A percentile compares a stretch with the other conserved stretches of the same genome.
Conservation (phyloP, 2,888 invertebrate species). For the Parelbella ahira region DNA sequence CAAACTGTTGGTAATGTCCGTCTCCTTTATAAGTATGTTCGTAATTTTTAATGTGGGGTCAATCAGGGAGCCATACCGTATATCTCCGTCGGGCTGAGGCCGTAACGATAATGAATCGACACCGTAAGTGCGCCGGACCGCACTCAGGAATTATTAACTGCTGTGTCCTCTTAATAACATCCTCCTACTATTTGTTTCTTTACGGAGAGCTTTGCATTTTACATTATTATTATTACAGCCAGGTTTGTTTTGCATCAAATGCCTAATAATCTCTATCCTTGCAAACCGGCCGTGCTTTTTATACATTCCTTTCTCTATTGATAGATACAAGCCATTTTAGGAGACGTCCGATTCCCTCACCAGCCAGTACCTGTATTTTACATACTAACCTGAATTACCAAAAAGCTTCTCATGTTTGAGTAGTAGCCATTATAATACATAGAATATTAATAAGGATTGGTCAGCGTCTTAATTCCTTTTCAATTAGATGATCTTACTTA, state of each 20-base stretch:
- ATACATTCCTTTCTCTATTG: too few relatives aligned
- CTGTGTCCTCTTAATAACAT: conserved; percentile 46
- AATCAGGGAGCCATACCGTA: conserved; percentile 78
- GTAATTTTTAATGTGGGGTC: conserved; percentile 81
- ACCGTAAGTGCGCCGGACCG: conserved; percentile 73
- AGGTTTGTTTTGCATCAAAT: too few relatives aligned
- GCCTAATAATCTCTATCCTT: too few relatives aligned
- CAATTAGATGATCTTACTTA: conserved; percentile 73
- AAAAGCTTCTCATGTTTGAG: conserved; percentile 15
- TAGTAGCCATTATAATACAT: conserved; percentile 8
- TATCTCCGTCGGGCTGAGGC: conserved; percentile 70
- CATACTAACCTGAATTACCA: too few relatives aligned
- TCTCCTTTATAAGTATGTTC: conserved; percentile 66
- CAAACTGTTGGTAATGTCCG: conserved; percentile 54
- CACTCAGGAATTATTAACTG: conserved; percentile 81
- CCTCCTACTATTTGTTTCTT: conserved; percentile 29
- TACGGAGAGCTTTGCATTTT: conserved; percentile 16
- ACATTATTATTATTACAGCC: too few relatives aligned
- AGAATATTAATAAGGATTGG: conserved; percentile 43
- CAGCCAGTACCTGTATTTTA: too few relatives aligned
- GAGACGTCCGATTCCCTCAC: too few relatives aligned
- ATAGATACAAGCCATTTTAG: too few relatives aligned
- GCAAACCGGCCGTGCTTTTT: too few relatives aligned
- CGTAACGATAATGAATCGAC: conserved; percentile 78
- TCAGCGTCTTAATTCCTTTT: conserved; percentile 63